Conservation (phyloP, 2,888 invertebrate genomes). For the Germaria angustata region DNA sequence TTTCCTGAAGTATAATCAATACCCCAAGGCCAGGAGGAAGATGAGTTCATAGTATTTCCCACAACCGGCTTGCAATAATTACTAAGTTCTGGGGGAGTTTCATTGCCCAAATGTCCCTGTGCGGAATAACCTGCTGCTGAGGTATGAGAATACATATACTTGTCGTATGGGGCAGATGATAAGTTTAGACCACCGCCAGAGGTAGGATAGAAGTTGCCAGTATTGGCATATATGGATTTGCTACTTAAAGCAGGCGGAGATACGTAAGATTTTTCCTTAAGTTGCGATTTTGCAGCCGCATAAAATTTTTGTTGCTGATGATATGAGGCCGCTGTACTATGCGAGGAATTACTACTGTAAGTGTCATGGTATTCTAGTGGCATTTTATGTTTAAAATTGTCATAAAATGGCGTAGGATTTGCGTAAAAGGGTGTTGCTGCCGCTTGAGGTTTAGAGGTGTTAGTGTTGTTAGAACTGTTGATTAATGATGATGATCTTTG, state of each 20-base stretch:
- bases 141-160: conserved; percentile 71
- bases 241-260: conserved; percentile 65
- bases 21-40: conserved; percentile 72
- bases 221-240: conserved; percentile 44
- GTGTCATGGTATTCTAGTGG: conserved; percentile 62
- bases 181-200: conserved; percentile 33
- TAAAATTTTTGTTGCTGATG: conserved; percentile 68
- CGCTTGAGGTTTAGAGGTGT: conserved; percentile 72
- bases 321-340: conserved; percentile 52
- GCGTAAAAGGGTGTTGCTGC: conserved; percentile 76
- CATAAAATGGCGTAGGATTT: conserved; percentile 66
- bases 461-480: conserved; percentile 9
- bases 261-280: conserved; percentile 71
- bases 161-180: conserved; percentile 60
- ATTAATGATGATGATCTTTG: conserved; percentile 35
- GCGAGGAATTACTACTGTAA: conserved; percentile 47
- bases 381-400: conserved; percentile 73
- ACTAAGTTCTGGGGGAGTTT: conserved; percentile 50
- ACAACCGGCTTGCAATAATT: conserved; percentile 71
- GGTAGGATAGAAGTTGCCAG: conserved; percentile 37
- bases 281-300: conserved; percentile 68
- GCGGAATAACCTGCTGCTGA: conserved; percentile 44
- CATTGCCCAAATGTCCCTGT: conserved; percentile 24
- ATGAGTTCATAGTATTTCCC: conserved; percentile 42
- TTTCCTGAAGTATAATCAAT: conserved; percentile 71